These are phyloP conservation scores for Melitaea athalia DNA, from an alignment of 2,888 invertebrate genomes.

Conservation along the genomic window DNA sequence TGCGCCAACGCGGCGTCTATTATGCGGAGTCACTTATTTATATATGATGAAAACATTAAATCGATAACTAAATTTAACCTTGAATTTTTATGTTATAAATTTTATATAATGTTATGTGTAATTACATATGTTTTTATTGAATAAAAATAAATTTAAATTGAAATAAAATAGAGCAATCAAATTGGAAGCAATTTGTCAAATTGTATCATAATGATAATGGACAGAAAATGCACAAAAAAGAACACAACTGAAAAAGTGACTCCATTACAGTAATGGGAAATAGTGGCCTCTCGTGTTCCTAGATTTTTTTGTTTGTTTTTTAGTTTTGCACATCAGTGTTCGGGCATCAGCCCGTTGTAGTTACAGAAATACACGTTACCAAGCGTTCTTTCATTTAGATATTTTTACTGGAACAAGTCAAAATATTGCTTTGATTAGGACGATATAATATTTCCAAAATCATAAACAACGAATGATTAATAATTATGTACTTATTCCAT, in stretches of 20 bases:
- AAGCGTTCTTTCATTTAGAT: conserved; percentile 24
- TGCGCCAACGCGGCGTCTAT: too few species aligned
- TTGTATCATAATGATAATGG: conserved; percentile 26
- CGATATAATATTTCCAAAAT: conserved; percentile 1
- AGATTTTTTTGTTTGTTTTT: conserved; percentile 36
- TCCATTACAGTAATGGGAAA: conserved; percentile 75
- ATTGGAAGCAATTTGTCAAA: conserved; percentile 23
- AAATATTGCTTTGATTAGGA: conserved; percentile 7
- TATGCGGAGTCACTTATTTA: too few species aligned
- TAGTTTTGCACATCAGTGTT: conserved; percentile 40
- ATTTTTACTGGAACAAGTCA: conserved; percentile 20
- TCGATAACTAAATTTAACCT: background rate
- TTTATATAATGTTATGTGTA: too few species aligned
- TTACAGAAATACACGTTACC: conserved; percentile 37
- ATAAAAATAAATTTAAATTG: background rate
- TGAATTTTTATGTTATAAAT: too few species aligned
- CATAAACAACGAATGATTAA: too few species aligned
- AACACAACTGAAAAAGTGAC: conserved; percentile 58
- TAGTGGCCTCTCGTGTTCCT: conserved; percentile 65
- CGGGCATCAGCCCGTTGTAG: conserved; percentile 38
- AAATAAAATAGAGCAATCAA: conserved; percentile 1
- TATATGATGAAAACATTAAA: background rate
- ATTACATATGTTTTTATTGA: background rate
- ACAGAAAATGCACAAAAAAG: conserved; percentile 57
- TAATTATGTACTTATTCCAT: too few species aligned